Conservation (phyloP, 2,113 vertebrate species). For the Microtus montanus region DNA sequence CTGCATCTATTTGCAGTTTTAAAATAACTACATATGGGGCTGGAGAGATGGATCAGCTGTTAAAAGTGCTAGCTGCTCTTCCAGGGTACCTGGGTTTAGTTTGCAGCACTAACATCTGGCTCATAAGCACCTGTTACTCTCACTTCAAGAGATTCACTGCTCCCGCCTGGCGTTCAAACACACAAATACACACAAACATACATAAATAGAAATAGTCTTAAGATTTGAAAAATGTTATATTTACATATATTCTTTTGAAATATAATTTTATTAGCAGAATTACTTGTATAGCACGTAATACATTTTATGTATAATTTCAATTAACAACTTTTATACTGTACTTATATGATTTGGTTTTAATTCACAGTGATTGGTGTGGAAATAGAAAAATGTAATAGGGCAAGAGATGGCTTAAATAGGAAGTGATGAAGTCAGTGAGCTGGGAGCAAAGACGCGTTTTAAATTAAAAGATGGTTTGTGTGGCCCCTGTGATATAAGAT, state of each 20-base stretch:
- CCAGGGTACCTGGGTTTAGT: too few relatives aligned
- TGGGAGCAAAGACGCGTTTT: background rate
- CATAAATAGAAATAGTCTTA: background rate
- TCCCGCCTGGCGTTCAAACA: background rate
- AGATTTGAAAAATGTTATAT: background rate
- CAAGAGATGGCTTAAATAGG: background rate
- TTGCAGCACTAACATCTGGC: background rate
- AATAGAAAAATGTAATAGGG: background rate
- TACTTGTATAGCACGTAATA: background rate
- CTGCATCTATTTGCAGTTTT: background rate
- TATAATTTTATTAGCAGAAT: background rate
- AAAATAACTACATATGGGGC: background rate
- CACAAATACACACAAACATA: background rate
- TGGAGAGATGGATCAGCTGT: background rate
- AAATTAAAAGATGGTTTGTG: background rate
- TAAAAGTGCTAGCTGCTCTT: background rate
- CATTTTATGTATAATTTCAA: background rate
- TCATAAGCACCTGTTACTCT: background rate
- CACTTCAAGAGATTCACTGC: background rate
- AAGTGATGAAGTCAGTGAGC: background rate
- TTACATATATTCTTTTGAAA: background rate
- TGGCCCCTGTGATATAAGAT: background rate
- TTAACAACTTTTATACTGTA: background rate
- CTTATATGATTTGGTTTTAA: slow-evolving; percentile 10
- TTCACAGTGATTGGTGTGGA: background rate